Conservation (phyloP, 2,113 vertebrate genomes). For the Prunella himalayana region DNA sequence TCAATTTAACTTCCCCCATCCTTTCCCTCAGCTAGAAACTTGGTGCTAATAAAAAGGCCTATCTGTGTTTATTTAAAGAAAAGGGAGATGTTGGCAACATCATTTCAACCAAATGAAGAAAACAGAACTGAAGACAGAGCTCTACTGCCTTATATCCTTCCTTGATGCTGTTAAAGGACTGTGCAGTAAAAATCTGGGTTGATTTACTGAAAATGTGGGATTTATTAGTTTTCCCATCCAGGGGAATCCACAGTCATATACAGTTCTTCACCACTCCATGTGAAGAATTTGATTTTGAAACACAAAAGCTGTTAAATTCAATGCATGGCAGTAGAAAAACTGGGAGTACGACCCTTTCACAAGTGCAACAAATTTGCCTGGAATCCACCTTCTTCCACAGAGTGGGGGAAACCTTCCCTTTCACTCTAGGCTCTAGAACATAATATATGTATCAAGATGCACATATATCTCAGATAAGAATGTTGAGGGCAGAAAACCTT, state of each 20-base stretch:
- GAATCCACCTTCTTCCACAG: not conserved
- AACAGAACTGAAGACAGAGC: not conserved
- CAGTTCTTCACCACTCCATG: not conserved
- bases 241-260: not conserved
- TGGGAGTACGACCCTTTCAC: not conserved
- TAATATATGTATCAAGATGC: not conserved
- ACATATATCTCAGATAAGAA: not conserved
- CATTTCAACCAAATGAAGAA: not conserved
- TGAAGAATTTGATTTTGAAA: not conserved
- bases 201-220: not conserved
- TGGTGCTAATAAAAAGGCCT: not conserved
- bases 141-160: not conserved
- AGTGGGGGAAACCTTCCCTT: not conserved
- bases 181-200: not conserved
- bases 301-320: not conserved
- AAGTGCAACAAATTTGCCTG: not conserved
- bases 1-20: slow-evolving; percentile 13
- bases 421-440: not conserved
- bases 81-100: not conserved
- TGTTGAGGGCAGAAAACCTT: not conserved
- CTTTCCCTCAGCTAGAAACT: not conserved
- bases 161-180: not conserved
- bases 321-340: not conserved
- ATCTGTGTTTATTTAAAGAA: not conserved
- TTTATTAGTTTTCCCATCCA: not conserved